Evolutionary conservation across 2,797 vertebrate species (phyloP), one percentile per base, ranked within the genome.

Genomic region (Lepidocolaptes lacrymiger): DNA sequence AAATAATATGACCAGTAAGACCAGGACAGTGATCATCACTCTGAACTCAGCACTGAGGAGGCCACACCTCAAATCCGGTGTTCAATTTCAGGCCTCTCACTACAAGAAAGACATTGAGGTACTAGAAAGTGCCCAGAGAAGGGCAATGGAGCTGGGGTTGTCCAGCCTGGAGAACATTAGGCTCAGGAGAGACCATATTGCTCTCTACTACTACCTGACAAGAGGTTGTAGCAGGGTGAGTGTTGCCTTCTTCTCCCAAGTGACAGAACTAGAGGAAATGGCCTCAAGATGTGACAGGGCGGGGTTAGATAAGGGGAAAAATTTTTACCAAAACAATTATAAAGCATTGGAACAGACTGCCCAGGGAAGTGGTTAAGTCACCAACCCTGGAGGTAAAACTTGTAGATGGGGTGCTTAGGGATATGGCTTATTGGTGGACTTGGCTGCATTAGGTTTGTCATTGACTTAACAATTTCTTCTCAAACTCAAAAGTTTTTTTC

Each of bases 21-120:
- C 1, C 46, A 59, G 7, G 54, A 17, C 41, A 11, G 30, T 0
- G 39, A 39, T 22, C 24, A 2, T 54, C 6, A 5, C 8, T 0
- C 54, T 36, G 12, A 8, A 14, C 30, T 54, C 6, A 3, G 54
- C 26, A 32, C 18, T 32, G 14, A 1, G 34, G 34, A 61, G 5
- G 18, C 12, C 12, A 32, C 14, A 27, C 8, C 39, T 67, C 2
- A 0, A 54, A 32, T 41, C 8, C 18, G 41, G 6, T 22, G 7
- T 34, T 18, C 17, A 30, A 20, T 46, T 46, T 46, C 39, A 34
- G 39, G 24, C 12, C 30, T 9, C 44, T 48, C 20, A 37, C 28
- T 52, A 5, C 20, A 27, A 39, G 28, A 39, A 88, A 58, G 39
- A 39, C 8, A 22, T 56, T 46, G 14, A 54, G 17, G 10, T 32